Evolutionary conservation across 2,113 vertebrate genomes (phyloP), one percentile per base, ranked within the genome.

Genomic region (Marcusenius ussheri): DNA sequence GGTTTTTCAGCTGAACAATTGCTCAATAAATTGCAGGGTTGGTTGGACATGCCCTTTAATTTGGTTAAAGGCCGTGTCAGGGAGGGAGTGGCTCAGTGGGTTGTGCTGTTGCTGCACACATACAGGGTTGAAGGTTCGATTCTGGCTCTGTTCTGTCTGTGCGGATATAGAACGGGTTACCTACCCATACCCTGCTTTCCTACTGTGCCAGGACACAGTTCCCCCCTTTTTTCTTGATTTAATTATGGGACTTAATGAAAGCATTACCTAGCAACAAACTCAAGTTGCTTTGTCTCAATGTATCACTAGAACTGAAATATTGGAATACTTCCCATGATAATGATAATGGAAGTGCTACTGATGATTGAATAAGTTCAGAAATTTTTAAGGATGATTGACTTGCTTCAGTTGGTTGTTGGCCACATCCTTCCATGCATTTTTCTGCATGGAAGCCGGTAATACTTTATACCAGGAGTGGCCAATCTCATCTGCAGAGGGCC

Each of bases 231-330:
- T 42, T 83, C 47, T 13, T 31, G 74, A 24, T 31, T 83, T 50
- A 89, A n/a, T 89, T 89, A 89, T 89, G 49, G 88, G 9, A 83
- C 88, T 80, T 56, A 83, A 83, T 89, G 74, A 74, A 53, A 83
- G 49, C 88, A 53, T 89, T 51, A 56, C 35, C 88, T 49, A 83
- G 70, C 35, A 89, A 62, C 56, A 80, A 89, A 49, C 80, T 77
- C 21, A 45, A 56, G 56, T 85, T 53, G n/a, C 35, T 35, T 47
- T 62, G 39, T 56, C 46, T 62, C 49, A 50, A 10, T 27, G 42
- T 74, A n/a, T 83, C 77, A 56, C 39, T 53, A 17, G 51, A 85
- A 21, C 35, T 45, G 77, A 70, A 31, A 70, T 13, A 70, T 35
- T 58, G 24, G 24, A 89, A 58, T 46, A 17, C 80, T 83, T 89